Percentiles rank a stretch among this genome's conserved stretches.
Evolutionary conservation across 92 coral and sea anemone species (phyloP).

Genomic region (Actinostola sp.): DNA sequence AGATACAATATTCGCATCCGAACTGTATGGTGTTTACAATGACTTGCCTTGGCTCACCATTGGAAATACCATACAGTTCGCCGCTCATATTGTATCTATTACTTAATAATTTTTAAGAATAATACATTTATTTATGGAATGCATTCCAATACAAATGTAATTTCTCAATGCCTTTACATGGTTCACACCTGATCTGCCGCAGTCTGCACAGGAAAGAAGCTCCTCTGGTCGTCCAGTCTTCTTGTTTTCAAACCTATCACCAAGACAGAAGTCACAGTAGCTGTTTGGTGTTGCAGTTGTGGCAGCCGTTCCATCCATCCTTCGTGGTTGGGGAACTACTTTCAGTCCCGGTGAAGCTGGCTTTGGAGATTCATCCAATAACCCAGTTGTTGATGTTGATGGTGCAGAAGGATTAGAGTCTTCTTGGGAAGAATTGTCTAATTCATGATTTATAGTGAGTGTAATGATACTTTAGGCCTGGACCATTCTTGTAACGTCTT

Average conservation of each 20-base stretch:
- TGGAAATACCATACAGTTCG: too few relatives aligned
- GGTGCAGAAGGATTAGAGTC: constrained; percentile 61
- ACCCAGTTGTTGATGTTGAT: constrained; percentile 52
- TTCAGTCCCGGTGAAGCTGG: constrained; percentile 58
- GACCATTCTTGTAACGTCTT: constrained; percentile 96
- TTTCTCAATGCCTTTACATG: background rate
- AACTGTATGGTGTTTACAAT: too few relatives aligned
- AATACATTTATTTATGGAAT: too few relatives aligned
- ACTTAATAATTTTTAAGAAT: too few relatives aligned
- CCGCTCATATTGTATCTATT: too few relatives aligned
- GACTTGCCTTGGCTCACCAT: too few relatives aligned
- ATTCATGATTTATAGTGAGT: constrained; percentile 95
- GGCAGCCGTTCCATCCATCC: constrained; percentile 49
- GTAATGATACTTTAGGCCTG: constrained; percentile 96
- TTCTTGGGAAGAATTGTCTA: constrained; percentile 63
- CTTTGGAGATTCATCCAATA: constrained; percentile 72
- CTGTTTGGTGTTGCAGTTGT: constrained; percentile 81
- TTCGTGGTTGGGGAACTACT: constrained; percentile 60
- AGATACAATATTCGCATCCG: too few relatives aligned
- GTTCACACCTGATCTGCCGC: constrained; percentile 94
- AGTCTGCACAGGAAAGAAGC: constrained; percentile 94
- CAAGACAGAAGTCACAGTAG: constrained; percentile 97
- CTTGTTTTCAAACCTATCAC: constrained; percentile 88
- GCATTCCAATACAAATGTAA: background rate
- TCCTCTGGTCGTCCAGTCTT: constrained; percentile 89